Evolutionary conservation across 2,888 invertebrate species (phyloP).

Genomic region (Scrobipalpa atriplicella): DNA sequence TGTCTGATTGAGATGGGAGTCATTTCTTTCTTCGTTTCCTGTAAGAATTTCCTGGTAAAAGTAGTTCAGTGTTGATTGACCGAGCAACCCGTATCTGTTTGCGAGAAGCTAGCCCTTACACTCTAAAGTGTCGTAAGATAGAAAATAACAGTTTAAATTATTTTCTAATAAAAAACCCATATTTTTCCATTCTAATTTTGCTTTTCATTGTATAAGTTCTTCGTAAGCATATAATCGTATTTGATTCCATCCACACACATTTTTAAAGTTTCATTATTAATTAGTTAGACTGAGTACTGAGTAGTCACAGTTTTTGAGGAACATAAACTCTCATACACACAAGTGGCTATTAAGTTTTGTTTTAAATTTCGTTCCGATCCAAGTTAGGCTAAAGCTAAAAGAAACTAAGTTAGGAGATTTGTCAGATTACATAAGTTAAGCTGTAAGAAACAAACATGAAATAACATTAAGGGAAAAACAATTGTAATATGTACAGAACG

Average conservation of each 20-base stretch:
- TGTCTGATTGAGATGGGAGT: too few species aligned
- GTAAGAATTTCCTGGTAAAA: too few species aligned
- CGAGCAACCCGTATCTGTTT: too few species aligned
- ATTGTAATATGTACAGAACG: slow-evolving; percentile 54
- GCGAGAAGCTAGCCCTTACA: too few species aligned
- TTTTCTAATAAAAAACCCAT: neutral
- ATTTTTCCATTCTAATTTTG: neutral
- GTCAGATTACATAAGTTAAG: neutral
- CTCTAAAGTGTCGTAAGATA: too few species aligned
- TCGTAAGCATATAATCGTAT: neutral
- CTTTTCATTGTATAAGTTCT: too few species aligned
- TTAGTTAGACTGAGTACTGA: neutral
- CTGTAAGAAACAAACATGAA: slow-evolving; percentile 16
- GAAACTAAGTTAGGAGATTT: neutral
- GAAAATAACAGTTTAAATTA: too few species aligned
- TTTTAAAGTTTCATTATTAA: neutral
- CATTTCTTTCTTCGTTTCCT: too few species aligned
- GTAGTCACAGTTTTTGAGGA: neutral
- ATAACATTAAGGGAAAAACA: neutral
- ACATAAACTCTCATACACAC: neutral
- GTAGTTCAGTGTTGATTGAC: too few species aligned
- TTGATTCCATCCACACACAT: slow-evolving; percentile 2
- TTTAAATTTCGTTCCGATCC: slow-evolving; percentile 9
- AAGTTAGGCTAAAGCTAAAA: slow-evolving; percentile 12
- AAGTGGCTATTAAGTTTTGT: neutral